Conservation (phyloP, 1,140 invertebrate species). For the Goniozus legneri region DNA sequence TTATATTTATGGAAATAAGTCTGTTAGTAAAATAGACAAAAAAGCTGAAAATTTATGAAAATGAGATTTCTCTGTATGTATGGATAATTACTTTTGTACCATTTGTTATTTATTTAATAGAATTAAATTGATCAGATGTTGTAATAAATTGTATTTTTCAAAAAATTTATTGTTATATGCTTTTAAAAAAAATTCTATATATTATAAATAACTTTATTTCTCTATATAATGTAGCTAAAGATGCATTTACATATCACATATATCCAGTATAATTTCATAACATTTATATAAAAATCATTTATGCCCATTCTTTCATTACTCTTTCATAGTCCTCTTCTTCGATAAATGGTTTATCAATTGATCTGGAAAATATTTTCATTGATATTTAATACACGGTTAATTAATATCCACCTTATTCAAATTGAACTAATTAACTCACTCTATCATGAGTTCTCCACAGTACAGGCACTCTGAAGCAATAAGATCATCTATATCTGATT, state of each 20-base stretch:
- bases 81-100: background rate
- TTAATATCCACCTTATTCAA: conserved; percentile 1
- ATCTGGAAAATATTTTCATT: conserved; percentile 54
- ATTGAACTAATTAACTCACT: conserved; percentile 44
- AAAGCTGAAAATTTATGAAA: no score
- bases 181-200: background rate
- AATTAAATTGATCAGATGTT: background rate
- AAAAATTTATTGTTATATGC: background rate
- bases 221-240: background rate
- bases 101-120: background rate
- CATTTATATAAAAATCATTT: conserved; percentile 28
- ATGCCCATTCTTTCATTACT: conserved; percentile 81
- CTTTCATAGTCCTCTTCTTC: conserved; percentile 76
- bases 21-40: conserved; percentile 61
- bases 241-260: background rate
- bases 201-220: background rate
- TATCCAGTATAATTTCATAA: no score
- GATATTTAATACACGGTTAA: background rate
- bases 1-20: conserved; percentile 59
- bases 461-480: conserved; percentile 89
- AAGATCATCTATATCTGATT: conserved; percentile 83
- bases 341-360: conserved; percentile 83
- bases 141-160: no score
- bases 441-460: conserved; percentile 91
- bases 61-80: no score